Evolutionary conservation across 2,797 vertebrate species (phyloP).

Genomic region (Bradypus variegatus): DNA sequence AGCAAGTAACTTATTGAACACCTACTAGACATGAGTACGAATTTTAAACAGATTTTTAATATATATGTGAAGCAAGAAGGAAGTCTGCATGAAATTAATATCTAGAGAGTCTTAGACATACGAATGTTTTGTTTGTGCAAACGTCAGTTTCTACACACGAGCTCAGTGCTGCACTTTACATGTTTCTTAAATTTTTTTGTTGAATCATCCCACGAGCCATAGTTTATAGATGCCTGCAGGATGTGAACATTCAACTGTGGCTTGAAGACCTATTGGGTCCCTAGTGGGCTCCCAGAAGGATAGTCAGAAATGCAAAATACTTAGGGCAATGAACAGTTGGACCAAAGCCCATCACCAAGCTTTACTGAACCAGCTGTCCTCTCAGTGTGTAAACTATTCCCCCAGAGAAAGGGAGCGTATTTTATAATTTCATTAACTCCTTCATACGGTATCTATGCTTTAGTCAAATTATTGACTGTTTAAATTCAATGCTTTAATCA

Average conservation of each 20-base stretch:
- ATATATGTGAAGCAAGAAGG: constrained; percentile 6
- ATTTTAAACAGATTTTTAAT: background rate
- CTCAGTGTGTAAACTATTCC: background rate
- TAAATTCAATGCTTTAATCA: background rate
- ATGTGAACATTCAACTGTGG: background rate
- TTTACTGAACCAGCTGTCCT: background rate
- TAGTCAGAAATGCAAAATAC: background rate
- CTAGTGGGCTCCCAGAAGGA: background rate
- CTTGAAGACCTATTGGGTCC: background rate
- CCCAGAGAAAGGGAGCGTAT: background rate
- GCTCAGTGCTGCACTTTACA: background rate
- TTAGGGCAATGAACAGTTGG: background rate
- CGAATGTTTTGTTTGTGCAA: background rate
- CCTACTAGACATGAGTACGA: background rate
- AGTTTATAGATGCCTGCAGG: background rate
- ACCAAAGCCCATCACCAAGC: background rate
- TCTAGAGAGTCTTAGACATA: background rate
- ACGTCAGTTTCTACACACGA: background rate
- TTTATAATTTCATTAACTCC: constrained; percentile 31
- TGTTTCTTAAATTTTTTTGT: background rate
- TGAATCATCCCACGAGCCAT: background rate
- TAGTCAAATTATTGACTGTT: background rate
- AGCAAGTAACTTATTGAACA: background rate
- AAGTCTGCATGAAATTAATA: background rate
- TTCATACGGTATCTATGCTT: background rate